Percentiles rank a stretch among this genome's conserved stretches.
Evolutionary conservation across 2,888 invertebrate species (phyloP).

Genomic region (Hybos culiciformis): DNA sequence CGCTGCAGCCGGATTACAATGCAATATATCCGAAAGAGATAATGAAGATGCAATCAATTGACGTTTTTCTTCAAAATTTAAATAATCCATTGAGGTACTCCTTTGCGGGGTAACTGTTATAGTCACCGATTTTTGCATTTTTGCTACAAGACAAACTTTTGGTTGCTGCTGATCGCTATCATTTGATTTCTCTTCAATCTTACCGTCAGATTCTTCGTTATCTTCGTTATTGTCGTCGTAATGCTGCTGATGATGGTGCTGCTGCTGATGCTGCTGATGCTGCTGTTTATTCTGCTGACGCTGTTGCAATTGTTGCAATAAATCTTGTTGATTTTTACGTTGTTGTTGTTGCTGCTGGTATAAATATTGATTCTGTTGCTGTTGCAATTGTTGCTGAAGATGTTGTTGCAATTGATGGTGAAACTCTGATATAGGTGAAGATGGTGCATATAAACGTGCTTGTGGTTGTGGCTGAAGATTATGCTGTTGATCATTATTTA

Average conservation of each 20-base stretch:
- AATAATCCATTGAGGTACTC: slow-evolving; percentile 75
- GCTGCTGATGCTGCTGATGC: slow-evolving; percentile 22
- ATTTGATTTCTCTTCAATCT: not conserved
- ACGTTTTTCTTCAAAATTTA: slow-evolving; percentile 83
- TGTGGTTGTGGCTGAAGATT: slow-evolving; percentile 17
- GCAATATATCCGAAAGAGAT: slow-evolving; percentile 72
- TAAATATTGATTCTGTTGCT: slow-evolving; percentile 5
- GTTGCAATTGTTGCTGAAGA: slow-evolving; percentile 4
- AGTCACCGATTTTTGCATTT: slow-evolving; percentile 46
- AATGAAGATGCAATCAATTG: slow-evolving; percentile 79
- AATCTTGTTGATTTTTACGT: slow-evolving; percentile 2
- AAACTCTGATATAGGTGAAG: not conserved
- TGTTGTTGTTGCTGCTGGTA: slow-evolving; percentile 7
- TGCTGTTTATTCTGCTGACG: slow-evolving; percentile 8
- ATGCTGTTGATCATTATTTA: slow-evolving; percentile 15
- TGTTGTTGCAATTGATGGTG: slow-evolving; percentile 3
- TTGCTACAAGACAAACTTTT: slow-evolving; percentile 34
- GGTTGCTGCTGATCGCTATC: slow-evolving; percentile 21
- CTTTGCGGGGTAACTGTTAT: slow-evolving; percentile 54
- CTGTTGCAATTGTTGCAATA: slow-evolving; percentile 18
- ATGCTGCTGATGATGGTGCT: slow-evolving; percentile 14
- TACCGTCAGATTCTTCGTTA: not conserved
- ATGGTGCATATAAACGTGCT: slow-evolving; percentile 5
- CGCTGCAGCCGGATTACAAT: slow-evolving; percentile 49
- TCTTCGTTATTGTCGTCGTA: not conserved